Evolutionary conservation across 2,888 invertebrate genomes (phyloP).

Genomic region (Chirona hameri): DNA sequence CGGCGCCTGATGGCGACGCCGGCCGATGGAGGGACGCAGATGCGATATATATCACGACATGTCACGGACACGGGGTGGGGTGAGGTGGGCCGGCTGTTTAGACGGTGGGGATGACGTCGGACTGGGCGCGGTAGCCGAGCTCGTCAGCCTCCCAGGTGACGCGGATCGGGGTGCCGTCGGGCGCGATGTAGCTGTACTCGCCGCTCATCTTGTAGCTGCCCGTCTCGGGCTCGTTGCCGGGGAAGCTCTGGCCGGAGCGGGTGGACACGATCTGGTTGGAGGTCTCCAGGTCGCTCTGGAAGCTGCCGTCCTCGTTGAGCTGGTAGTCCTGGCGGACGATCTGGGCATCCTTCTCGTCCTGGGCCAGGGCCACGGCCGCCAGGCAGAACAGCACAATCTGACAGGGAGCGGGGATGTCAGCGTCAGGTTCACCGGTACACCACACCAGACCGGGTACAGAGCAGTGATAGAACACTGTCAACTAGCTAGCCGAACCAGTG

Average conservation of each 20-base stretch:
- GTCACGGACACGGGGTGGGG: no score
- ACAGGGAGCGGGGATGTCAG: no score
- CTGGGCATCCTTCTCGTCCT: conserved; percentile 6
- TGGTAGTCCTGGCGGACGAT: neutral
- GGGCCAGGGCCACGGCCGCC: neutral
- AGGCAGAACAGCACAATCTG: neutral
- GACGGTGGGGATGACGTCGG: neutral
- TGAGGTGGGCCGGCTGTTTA: neutral
- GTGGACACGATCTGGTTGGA: neutral
- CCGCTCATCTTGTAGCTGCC: neutral
- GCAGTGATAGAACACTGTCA: no score
- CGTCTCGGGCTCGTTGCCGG: neutral
- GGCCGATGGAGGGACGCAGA: no score
- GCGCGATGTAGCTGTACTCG: neutral
- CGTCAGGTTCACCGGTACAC: no score
- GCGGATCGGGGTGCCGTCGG: neutral
- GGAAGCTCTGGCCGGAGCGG: neutral
- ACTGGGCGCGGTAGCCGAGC: conserved; percentile 12
- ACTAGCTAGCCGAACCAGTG: no score
- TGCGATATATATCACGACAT: no score
- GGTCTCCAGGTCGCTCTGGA: neutral
- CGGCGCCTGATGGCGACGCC: no score
- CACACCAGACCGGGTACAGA: no score
- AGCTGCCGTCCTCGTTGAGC: conserved; percentile 12
- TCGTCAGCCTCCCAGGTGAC: conserved; percentile 7